These are phyloP conservation scores for Karalla daura DNA, from an alignment of 2,797 vertebrate species.

Conservation along the genomic window DNA sequence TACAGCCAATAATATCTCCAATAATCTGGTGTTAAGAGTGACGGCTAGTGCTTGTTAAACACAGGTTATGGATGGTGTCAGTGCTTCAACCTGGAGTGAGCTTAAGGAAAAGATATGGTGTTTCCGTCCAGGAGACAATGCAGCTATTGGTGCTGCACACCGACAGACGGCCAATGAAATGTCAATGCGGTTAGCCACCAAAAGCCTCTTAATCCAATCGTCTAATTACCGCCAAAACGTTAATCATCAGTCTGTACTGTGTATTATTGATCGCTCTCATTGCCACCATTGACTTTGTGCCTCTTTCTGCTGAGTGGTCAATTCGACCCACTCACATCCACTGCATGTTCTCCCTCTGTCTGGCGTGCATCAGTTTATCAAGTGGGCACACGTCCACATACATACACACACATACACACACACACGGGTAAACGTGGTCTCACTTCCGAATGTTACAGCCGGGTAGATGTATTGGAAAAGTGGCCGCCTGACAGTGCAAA, in stretches of 20 bases:
- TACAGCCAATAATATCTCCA: not conserved
- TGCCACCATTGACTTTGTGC: constrained; percentile 53
- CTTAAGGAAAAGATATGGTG: no score
- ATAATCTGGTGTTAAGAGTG: not conserved
- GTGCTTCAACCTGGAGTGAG: not conserved
- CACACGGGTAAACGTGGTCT: not conserved
- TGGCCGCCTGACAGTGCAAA: not conserved
- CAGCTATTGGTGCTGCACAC: constrained; percentile 12
- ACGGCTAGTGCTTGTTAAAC: not conserved
- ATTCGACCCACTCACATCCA: constrained; percentile 22
- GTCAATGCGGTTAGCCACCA: constrained; percentile 13
- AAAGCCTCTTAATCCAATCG: constrained; percentile 31
- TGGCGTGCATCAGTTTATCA: constrained; percentile 13
- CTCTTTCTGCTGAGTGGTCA: constrained; percentile 46
- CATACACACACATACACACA: not conserved
- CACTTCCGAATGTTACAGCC: not conserved
- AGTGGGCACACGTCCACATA: not conserved
- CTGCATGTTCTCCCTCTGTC: constrained; percentile 4
- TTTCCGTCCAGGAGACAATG: not conserved
- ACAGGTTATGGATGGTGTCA: not conserved
- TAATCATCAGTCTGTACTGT: constrained; percentile 30
- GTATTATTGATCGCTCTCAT: constrained; percentile 45
- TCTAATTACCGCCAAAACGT: constrained; percentile 50
- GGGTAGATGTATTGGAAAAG: not conserved
- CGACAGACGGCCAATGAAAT: constrained; percentile 21